Evolutionary conservation across 2,797 vertebrate species (phyloP).

Genomic region (Lemur catta): DNA sequence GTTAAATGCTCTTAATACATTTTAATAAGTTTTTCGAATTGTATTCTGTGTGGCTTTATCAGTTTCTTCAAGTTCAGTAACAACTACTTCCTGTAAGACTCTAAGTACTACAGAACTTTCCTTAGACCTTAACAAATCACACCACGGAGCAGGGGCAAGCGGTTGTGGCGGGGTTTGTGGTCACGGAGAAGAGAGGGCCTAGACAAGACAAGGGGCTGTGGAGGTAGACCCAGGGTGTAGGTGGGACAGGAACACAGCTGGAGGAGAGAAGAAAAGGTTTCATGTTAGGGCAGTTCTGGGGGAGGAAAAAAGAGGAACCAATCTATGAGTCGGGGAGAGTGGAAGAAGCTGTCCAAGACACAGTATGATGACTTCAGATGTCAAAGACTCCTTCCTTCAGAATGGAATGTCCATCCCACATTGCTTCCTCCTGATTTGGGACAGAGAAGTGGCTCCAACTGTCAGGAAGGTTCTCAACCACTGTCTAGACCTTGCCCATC

Average conservation of each 20-base stretch:
- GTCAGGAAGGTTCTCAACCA: not conserved
- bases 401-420: not conserved
- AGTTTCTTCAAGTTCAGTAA: not conserved
- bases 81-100: not conserved
- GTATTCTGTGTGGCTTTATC: not conserved
- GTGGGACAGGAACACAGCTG: accelerated
- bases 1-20: not conserved
- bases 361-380: accelerated
- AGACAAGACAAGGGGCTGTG: accelerated
- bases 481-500: accelerated
- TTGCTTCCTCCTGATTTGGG: no score
- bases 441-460: not conserved
- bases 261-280: not conserved
- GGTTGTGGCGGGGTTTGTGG: not conserved
- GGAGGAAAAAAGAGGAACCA: not conserved
- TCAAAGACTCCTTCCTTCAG: not conserved
- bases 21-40: not conserved
- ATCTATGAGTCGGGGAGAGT: accelerated
- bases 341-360: not conserved
- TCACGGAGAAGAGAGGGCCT: not conserved
- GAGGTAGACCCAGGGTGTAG: accelerated
- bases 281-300: not conserved
- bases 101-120: not conserved
- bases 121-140: not conserved
- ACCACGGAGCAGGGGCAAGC: not conserved